Evolutionary conservation across 2,113 vertebrate species (phyloP), one percentile per base, ranked within the genome.

Genomic region (Tretioscincus oriximinensis): DNA sequence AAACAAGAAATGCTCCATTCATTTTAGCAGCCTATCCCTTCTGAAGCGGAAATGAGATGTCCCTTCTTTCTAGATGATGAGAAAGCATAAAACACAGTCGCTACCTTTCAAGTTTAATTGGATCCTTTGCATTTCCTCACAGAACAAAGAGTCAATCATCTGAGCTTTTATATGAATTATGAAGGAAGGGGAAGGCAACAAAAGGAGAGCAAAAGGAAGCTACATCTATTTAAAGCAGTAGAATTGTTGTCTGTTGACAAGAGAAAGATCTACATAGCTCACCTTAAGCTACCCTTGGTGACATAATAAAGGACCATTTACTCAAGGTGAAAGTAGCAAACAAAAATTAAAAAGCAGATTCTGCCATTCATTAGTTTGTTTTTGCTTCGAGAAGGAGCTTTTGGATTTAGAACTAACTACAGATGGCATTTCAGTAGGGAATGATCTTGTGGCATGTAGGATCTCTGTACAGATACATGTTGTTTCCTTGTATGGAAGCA

Each of bases 241-340:
- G 51, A 60, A 58, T 18, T 7, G 51, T 24, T 16, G 14, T 12
- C 72, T 74, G 72, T 28, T 60, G 51, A 12, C 51, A 58, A 35
- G 28, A 10, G 72, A 60, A 74, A 74, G 72, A 20, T 29, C 72
- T 60, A 20, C 22, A 21, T 29, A 22, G 29, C 51, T 74, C 72
- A 74, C 72, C 72, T 74, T 21, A 31, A 74, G 26, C 35, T 86
- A 81, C 66, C 47, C 51, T 20, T 68, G 76, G 28, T 66, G 76
- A 54, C 82, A 85, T 54, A 73, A 58, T 51, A 58, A 78, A 64
- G 79, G 82, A 81, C 84, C 84, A 83, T 84, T 88, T 76, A 85
- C 81, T 65, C 5, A 20, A 51, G 73, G 54, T 54, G 1, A 0
- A 83, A 78, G 54, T 31, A 41, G 60, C 73, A 83, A 88, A 84